A percentile compares a stretch with the other conserved stretches of the same genome.
Evolutionary conservation across 2,113 vertebrate genomes (phyloP).

Genomic region (Thryonomys swinderianus): DNA sequence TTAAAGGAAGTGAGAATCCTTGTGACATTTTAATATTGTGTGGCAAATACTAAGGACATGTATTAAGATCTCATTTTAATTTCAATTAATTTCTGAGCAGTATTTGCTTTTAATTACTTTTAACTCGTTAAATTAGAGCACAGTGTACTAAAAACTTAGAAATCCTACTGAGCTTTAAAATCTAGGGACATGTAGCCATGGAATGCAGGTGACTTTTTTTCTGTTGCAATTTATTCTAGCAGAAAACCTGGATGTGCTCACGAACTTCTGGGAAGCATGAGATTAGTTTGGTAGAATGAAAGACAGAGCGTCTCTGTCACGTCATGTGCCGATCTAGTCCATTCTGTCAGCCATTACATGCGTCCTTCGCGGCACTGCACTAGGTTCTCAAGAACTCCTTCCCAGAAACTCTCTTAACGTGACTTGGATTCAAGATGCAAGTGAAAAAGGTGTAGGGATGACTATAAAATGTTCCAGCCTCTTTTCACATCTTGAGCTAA

Average conservation of each 20-base stretch:
- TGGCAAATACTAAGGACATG: background rate
- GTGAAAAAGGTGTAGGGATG: background rate
- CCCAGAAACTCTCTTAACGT: background rate
- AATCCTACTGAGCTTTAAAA: background rate
- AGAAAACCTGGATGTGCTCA: background rate
- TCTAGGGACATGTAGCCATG: background rate
- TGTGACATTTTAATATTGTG: background rate
- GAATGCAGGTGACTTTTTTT: background rate
- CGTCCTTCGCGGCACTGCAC: background rate
- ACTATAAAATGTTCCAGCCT: background rate
- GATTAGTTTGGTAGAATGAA: background rate
- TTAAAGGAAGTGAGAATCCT: background rate
- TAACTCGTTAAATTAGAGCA: constrained; percentile 17
- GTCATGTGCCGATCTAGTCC: background rate
- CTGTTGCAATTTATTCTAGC: background rate
- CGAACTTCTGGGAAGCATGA: background rate
- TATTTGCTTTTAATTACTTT: constrained; percentile 49
- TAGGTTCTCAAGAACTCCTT: background rate
- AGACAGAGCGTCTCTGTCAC: background rate
- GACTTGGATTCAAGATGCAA: constrained; percentile 28
- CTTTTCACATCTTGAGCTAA: background rate
- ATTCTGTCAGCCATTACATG: background rate
- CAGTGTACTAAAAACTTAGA: background rate
- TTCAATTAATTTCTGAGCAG: background rate
- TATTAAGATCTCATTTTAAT: constrained; percentile 51